Conservation (phyloP, 2,797 vertebrate species). For the Eptatretus atami region DNA sequence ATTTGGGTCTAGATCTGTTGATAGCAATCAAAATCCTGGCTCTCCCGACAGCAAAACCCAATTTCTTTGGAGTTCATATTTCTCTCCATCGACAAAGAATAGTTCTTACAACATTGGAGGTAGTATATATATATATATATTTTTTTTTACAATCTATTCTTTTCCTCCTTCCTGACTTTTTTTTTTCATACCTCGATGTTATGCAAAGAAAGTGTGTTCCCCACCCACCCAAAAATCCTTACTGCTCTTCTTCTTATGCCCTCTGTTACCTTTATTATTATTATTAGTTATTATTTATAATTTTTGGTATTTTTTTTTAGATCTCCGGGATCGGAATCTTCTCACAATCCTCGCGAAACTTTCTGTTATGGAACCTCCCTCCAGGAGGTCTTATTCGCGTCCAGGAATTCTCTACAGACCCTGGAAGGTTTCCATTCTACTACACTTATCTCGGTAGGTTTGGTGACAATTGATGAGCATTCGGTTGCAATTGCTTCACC, state of each 20-base stretch:
- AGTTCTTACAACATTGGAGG: neutral
- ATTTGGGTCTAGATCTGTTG: neutral
- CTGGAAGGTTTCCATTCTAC: neutral
- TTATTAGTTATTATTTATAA: no score
- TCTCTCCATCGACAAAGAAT: slow-evolving; percentile 5
- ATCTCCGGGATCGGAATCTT: neutral
- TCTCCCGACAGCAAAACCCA: neutral
- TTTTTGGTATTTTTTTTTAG: neutral
- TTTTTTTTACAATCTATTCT: no score
- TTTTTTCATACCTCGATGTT: no score
- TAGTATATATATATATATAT: neutral
- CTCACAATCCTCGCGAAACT: neutral
- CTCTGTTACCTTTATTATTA: no score
- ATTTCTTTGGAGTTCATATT: neutral
- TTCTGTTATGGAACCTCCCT: slow-evolving; percentile 4
- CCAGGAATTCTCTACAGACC: slow-evolving; percentile 1
- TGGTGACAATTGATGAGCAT: neutral
- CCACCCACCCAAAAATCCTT: no score
- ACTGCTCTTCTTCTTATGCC: no score
- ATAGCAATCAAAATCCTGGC: neutral
- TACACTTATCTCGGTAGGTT: slow-evolving; percentile 9
- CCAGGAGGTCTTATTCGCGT: neutral
- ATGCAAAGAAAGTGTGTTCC: no score
- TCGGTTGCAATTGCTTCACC: neutral
- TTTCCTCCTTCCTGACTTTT: no score